Percentiles rank a stretch among this genome's conserved stretches.
These are phyloP conservation scores for Diachasma alloeum DNA, from an alignment of 1,140 invertebrate species.

Conservation along the genomic window DNA sequence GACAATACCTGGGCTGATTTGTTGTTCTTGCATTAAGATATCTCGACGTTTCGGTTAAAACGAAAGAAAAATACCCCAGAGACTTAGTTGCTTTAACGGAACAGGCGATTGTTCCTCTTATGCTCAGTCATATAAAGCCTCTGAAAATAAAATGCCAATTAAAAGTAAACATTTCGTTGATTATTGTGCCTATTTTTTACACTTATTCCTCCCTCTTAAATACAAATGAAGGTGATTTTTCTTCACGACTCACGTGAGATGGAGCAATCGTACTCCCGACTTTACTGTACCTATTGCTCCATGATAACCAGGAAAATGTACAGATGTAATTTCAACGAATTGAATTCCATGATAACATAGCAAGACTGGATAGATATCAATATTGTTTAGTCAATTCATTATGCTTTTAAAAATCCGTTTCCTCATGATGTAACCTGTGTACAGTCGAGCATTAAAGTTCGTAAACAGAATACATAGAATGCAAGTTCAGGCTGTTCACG, in stretches of 20 bases:
- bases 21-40: background rate
- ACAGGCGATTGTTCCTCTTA: background rate
- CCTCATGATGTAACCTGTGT: background rate
- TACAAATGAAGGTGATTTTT: background rate
- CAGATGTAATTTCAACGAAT: background rate
- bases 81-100: slow-evolving; percentile 4
- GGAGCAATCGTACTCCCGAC: background rate
- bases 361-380: background rate
- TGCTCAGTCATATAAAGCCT: background rate
- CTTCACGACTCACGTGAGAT: background rate
- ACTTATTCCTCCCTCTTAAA: background rate
- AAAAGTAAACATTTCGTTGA: background rate
- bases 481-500: too few species aligned
- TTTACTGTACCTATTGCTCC: background rate
- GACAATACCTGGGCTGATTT: background rate
- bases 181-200: background rate
- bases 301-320: background rate
- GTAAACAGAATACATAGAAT: too few species aligned
- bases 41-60: background rate
- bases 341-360: background rate
- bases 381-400: background rate
- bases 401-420: background rate
- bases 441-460: too few species aligned
- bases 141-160: background rate
- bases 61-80: slow-evolving; percentile 4